Base-by-base conservation (phyloP, 2,797 vertebrate genomes). In the Linurgus olivaceus region DNA sequence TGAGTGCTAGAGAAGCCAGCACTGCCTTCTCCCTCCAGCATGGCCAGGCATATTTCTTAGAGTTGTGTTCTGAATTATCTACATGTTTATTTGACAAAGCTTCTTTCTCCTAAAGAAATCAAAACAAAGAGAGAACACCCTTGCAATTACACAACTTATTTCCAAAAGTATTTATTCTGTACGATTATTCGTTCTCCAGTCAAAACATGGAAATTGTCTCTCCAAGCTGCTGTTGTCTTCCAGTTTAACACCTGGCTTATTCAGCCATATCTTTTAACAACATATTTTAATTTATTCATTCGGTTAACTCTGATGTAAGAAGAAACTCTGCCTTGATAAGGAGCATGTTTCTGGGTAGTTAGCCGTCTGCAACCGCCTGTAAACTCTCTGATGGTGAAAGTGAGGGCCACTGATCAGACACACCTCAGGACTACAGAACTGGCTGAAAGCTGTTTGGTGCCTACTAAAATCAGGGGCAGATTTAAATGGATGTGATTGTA, bases 251-350 rank as follows among this genome's bases (percentile, higher is more conserved):
- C 14, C 68, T 76, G 78, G 20, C 13, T 20, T 87, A 47, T 75
- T 91, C 31, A 78, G 28, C 61, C 9, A 11, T 72, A 78, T 74
- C 85, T 85, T 73, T 85, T 26, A 55, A 40, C 29, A 52, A 52
- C 45, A 84, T 67, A 59, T 85, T 81, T 89, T 38, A n/a, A 21
- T 85, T 82, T 37, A 70, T 85, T 91, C 47, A 83, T 79, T 52
- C 80, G 40, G 37, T 79, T 82, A 66, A 62, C 20, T 90, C 8
- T 73, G 58, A 33, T 3, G 35, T 59, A 77, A 88, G 81, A 85
- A 88, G 68, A 91, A 73, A 20, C 15, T 62, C 14, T 55, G 7
- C 51, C 57, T 67, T 45, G 77, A 59, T 67, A 84, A 85, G 57
- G n/a, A 88, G 14, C 12, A 2, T 40, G 37, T 52, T 81, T 76